Conservation (phyloP, 2,113 vertebrate species). For the Acanthochromis polyacanthus region DNA sequence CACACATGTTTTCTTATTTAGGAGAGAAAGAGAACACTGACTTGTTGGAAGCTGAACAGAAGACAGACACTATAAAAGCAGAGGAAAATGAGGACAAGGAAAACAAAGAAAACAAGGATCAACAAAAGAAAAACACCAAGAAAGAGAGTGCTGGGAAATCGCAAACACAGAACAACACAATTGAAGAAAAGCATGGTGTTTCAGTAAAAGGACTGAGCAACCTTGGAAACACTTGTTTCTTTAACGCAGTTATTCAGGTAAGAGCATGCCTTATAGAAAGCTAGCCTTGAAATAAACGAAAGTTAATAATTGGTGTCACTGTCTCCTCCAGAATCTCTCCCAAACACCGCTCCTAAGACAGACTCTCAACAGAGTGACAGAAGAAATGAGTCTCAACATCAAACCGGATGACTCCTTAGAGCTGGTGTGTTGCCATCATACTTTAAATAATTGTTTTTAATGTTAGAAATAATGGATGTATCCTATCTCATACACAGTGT, state of each 20-base stretch:
- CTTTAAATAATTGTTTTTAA: neutral
- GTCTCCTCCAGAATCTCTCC: conserved; percentile 90
- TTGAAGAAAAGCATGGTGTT: conserved; percentile 69
- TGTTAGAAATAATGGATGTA: neutral
- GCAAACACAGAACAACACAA: conserved; percentile 59
- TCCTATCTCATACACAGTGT: neutral
- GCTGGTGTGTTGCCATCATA: conserved; percentile 69
- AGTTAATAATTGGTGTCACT: neutral
- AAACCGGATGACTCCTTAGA: conserved; percentile 76
- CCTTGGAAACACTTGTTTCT: conserved; percentile 98
- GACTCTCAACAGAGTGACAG: conserved; percentile 87
- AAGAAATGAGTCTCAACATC: conserved; percentile 84
- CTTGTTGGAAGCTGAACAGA: conserved; percentile 43
- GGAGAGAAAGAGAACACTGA: conserved; percentile 65
- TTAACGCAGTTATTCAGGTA: conserved; percentile 98
- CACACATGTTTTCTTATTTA: conserved; percentile 26
- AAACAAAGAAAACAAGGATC: conserved; percentile 83
- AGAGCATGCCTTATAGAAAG: neutral
- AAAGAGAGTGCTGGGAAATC: conserved; percentile 76
- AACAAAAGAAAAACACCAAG: conserved; percentile 81
- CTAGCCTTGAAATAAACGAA: neutral
- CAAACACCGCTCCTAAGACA: conserved; percentile 92
- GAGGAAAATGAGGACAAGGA: conserved; percentile 76
- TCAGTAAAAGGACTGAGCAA: conserved; percentile 95
- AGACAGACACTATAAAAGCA: conserved; percentile 31